Evolutionary conservation across 2,888 invertebrate genomes (phyloP).

Genomic region (Conops quadrifasciatus): DNA sequence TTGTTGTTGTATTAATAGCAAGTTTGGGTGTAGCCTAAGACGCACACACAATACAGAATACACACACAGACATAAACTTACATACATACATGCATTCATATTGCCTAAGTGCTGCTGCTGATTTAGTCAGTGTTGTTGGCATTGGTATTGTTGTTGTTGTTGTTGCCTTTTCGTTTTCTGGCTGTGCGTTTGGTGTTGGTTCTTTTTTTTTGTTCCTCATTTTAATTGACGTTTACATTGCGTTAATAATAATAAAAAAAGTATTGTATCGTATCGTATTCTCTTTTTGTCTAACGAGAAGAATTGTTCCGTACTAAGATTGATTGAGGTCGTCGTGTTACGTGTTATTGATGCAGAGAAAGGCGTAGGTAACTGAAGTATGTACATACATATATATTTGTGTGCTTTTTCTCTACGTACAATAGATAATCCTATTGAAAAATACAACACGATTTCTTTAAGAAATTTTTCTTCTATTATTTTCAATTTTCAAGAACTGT

Average conservation of each 20-base stretch:
- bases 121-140: background rate
- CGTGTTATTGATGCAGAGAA: conserved; percentile 16
- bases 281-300: conserved; percentile 6
- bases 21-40: background rate
- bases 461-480: background rate
- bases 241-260: conserved; percentile 9
- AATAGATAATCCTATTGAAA: background rate
- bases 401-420: background rate
- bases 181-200: background rate
- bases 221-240: conserved; percentile 29
- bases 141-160: conserved; percentile 1
- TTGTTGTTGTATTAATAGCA: conserved; percentile 14
- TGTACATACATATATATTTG: background rate
- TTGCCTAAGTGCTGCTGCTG: background rate
- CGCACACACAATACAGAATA: background rate
- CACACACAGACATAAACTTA: background rate
- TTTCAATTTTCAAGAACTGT: background rate
- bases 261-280: background rate
- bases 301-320: conserved; percentile 28
- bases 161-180: background rate
- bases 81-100: background rate
- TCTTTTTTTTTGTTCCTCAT: background rate
- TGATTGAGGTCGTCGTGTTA: conserved; percentile 18
- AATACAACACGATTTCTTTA: background rate
- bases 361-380: background rate